Base-by-base conservation (phyloP, 2,113 vertebrate genomes). In the Pseudolaguvia tuberculata region DNA sequence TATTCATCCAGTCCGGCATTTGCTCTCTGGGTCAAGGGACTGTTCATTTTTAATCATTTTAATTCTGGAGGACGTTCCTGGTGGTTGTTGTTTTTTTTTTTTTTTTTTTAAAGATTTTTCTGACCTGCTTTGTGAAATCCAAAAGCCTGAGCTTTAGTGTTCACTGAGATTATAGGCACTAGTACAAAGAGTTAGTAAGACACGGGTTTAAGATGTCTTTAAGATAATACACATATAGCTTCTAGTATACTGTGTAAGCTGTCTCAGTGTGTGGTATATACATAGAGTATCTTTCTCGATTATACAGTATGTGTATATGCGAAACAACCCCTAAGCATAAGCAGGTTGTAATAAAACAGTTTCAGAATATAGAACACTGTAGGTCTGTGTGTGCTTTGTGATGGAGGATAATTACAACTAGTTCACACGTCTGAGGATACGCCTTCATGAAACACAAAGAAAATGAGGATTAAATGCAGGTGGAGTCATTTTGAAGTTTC, bases 121-220 rank as follows among this genome's bases (percentile, higher is more conserved):
- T n/a, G n/a, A n/a, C n/a, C n/a, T n/a, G n/a, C n/a, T n/a, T n/a
- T n/a, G n/a, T 51, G 25, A 29, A 10, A 62, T 31, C n/a, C 35
- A 29, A 45, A 75, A 20, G 31, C 15, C 50, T 25, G 57, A n/a
- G 31, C 31, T 42, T 25, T 18, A 47, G 15, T 45, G 52, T 21
- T 75, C 18, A 47, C 42, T 20, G 52, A 57, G 23, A 18, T 57
- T 27, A 58, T 67, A 75, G 25, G 27, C 63, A 68, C 63, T 68
- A 21, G n/a, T 61, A 31, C 23, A 23, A 21, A 35, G 17, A 27
- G 47, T 62, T 63, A 62, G 57, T 51, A 51, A 52, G 57, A 77
- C 57, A 68, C 45, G 35, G 8, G 25, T 52, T 14, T 35, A 35
- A 6, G 31, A 35, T 35, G 31, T 35, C 27, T 45, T 51, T 18